phyloP scores from a whole-genome alignment of 1,140 invertebrate species.

The Solenopsis fugax region DNA sequence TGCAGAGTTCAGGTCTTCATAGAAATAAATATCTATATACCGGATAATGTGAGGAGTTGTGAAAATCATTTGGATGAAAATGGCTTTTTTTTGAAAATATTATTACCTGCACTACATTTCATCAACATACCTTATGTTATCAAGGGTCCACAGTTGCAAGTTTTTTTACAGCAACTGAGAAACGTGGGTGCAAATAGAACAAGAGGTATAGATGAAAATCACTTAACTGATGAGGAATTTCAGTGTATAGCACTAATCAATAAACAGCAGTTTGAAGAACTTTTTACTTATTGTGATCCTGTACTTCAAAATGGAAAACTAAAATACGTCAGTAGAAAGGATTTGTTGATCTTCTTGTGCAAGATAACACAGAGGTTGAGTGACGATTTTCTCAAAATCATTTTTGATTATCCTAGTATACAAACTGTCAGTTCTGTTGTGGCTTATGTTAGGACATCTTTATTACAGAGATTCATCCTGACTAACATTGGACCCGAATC shows the following conservation, averaged over 20 bases:
- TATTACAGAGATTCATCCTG: too few species aligned
- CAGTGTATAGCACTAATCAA: conserved; percentile 27
- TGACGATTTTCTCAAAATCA: conserved; percentile 18
- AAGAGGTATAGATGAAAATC: conserved; percentile 33
- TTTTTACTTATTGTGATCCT: conserved; percentile 39
- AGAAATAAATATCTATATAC: conserved; percentile 9
- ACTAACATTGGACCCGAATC: too few species aligned
- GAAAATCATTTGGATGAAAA: conserved; percentile 15
- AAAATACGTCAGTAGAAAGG: conserved; percentile 2
- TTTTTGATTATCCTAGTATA: conserved; percentile 10
- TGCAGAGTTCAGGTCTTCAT: conserved; percentile 13
- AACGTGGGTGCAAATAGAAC: conserved; percentile 5
- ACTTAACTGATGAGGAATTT: conserved; percentile 41
- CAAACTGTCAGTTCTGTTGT: neutral
- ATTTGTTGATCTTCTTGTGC: neutral
- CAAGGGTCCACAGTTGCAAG: neutral
- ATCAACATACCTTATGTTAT: conserved; percentile 16
- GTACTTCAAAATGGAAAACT: conserved; percentile 21
- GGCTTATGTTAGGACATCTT: too few species aligned
- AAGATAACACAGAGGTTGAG: conserved; percentile 8
- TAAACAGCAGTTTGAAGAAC: conserved; percentile 37
- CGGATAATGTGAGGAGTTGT: neutral
- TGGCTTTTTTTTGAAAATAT: conserved; percentile 1
- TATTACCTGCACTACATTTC: conserved; percentile 10
- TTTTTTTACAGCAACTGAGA: conserved; percentile 23